phyloP scores from a whole-genome alignment of 2,888 invertebrate genomes.

The Dendrolimus pini region DNA sequence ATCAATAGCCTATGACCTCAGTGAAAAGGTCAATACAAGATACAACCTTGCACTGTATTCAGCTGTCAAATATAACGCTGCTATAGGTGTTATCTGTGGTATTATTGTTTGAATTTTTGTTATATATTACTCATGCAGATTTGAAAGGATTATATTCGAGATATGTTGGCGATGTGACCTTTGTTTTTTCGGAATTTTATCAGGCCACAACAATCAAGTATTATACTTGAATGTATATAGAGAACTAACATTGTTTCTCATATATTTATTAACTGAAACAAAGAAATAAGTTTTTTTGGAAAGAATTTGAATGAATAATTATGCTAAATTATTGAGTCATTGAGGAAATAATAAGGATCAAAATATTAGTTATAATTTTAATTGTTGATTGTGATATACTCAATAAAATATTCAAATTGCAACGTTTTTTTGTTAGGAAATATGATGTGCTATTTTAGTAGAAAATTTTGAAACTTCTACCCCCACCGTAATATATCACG shows the following conservation, averaged over 20 bases:
- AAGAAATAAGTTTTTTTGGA: too few species aligned
- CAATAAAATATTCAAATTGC: too few species aligned
- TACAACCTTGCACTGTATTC: constrained; percentile 24
- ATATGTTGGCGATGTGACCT: not conserved
- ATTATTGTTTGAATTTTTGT: not conserved
- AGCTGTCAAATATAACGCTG: not conserved
- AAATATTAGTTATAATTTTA: constrained; percentile 4
- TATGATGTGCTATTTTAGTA: too few species aligned
- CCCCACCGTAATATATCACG: too few species aligned
- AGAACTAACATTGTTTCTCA: too few species aligned
- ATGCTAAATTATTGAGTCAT: too few species aligned
- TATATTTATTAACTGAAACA: too few species aligned
- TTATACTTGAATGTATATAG: not conserved
- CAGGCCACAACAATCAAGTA: not conserved
- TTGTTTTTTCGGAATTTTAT: not conserved
- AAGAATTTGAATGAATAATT: too few species aligned
- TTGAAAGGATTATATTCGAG: not conserved
- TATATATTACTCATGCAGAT: not conserved
- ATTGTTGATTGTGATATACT: not conserved
- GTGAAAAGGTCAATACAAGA: constrained; percentile 39
- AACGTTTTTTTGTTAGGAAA: too few species aligned
- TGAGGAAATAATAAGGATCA: not conserved
- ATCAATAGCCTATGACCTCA: constrained; percentile 44
- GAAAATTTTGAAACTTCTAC: too few species aligned
- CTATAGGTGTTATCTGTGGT: not conserved